phyloP scores from a whole-genome alignment of 2,888 invertebrate genomes.

The Dendrolimus pini region DNA sequence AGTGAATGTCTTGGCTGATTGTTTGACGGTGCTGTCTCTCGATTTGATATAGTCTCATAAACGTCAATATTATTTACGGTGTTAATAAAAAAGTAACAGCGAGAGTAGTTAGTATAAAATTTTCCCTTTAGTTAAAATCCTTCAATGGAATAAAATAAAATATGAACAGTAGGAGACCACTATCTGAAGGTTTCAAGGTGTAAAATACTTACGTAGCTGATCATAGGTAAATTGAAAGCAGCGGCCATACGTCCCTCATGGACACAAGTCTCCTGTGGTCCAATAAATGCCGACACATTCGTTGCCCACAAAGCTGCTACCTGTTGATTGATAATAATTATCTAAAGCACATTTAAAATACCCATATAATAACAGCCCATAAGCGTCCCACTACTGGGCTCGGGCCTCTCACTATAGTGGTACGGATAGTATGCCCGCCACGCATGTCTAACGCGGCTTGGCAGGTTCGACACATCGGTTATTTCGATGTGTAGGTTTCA shows the following conservation, averaged over 20 bases:
- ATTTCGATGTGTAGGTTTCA: too few relatives aligned
- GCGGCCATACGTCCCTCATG: slow-evolving; percentile 96
- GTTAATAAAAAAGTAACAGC: neutral
- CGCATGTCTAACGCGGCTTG: too few relatives aligned
- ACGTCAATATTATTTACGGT: neutral
- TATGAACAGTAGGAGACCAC: too few relatives aligned
- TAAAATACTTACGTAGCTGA: slow-evolving; percentile 90
- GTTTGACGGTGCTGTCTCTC: neutral
- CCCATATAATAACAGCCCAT: too few relatives aligned
- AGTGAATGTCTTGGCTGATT: neutral
- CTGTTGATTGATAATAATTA: slow-evolving; percentile 31
- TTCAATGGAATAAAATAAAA: too few relatives aligned
- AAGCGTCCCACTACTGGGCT: too few relatives aligned
- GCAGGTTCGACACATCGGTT: too few relatives aligned
- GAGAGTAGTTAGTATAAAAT: too few relatives aligned
- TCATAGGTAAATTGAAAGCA: slow-evolving; percentile 96
- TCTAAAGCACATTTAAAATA: neutral
- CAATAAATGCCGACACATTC: slow-evolving; percentile 92
- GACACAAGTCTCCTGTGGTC: slow-evolving; percentile 88
- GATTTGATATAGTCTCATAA: neutral
- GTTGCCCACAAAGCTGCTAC: slow-evolving; percentile 90
- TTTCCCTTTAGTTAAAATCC: too few relatives aligned
- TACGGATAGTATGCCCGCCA: too few relatives aligned
- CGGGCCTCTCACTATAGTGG: too few relatives aligned
- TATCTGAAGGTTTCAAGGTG: too few relatives aligned